These are phyloP conservation scores for Berghia stephanieae DNA, from an alignment of 1,140 invertebrate species.

Conservation along the genomic window DNA sequence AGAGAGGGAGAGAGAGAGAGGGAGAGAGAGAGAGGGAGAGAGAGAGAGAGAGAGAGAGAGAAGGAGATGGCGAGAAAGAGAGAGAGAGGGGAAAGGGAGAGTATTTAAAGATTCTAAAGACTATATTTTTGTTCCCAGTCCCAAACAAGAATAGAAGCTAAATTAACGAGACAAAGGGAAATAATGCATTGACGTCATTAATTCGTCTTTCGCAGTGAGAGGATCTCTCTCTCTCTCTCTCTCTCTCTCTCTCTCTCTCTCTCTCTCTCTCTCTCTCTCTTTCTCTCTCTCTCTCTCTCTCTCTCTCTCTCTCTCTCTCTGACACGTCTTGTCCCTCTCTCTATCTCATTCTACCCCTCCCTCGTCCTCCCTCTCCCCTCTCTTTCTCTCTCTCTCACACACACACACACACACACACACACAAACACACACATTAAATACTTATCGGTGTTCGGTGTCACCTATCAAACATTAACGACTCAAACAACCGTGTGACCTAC, in stretches of 20 bases:
- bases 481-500: too few relatives aligned
- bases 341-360: too few relatives aligned
- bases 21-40: slow-evolving; percentile 16
- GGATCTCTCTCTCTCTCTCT: slow-evolving; percentile 24
- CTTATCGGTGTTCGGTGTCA: too few relatives aligned
- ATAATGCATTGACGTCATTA: too few relatives aligned
- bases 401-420: slow-evolving; percentile 50
- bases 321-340: neutral
- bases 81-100: slow-evolving; percentile 8
- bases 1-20: neutral
- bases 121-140: too few relatives aligned
- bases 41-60: neutral
- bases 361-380: too few relatives aligned
- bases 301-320: slow-evolving; percentile 24
- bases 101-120: too few relatives aligned
- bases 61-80: neutral
- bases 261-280: neutral
- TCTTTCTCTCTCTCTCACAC: slow-evolving; percentile 33
- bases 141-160: too few relatives aligned
- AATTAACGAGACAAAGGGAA: too few relatives aligned
- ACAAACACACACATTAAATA: neutral
- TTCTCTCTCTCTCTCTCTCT: slow-evolving; percentile 23
- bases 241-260: neutral
- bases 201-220: neutral
- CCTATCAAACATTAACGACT: too few relatives aligned